phyloP scores from a whole-genome alignment of 1,140 invertebrate species.

The Venustaconcha ellipsiformis region DNA sequence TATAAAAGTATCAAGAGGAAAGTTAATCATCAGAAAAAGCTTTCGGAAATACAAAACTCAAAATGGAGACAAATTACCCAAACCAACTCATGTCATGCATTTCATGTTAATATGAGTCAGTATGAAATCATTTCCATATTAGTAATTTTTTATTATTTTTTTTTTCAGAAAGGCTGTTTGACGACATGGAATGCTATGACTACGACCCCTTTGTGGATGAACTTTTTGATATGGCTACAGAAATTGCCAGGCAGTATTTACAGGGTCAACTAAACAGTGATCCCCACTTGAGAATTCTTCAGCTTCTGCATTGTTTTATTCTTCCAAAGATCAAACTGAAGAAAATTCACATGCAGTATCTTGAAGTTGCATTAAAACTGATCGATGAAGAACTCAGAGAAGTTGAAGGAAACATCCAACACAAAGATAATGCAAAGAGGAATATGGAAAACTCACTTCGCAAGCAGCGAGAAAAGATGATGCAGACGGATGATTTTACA shows the following conservation, averaged over 20 bases:
- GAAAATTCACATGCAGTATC: not conserved
- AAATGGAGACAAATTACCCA: no score
- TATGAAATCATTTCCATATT: no score
- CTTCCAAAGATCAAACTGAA: constrained; percentile 22
- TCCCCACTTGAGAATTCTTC: constrained; percentile 10
- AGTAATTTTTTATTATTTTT: constrained; percentile 3
- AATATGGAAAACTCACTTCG: constrained; percentile 29
- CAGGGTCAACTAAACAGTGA: constrained; percentile 17
- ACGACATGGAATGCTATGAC: constrained; percentile 22
- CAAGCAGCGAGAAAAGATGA: constrained; percentile 17
- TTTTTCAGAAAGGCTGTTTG: constrained; percentile 26
- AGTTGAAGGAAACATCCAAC: constrained; percentile 21
- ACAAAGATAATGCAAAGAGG: constrained; percentile 21
- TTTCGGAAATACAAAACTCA: no score
- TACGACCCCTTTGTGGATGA: constrained; percentile 30
- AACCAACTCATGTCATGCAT: no score
- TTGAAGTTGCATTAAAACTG: not conserved
- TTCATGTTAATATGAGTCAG: no score
- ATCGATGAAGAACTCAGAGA: constrained; percentile 24
- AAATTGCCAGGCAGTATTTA: constrained; percentile 8
- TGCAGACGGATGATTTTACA: constrained; percentile 19
- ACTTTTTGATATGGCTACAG: constrained; percentile 20
- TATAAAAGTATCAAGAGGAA: no score
- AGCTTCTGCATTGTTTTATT: constrained; percentile 26
- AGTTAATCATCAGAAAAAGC: no score